Evolutionary conservation across 1,140 invertebrate genomes (phyloP), one percentile per base, ranked within the genome.

Genomic region (Drosophila serrata): DNA sequence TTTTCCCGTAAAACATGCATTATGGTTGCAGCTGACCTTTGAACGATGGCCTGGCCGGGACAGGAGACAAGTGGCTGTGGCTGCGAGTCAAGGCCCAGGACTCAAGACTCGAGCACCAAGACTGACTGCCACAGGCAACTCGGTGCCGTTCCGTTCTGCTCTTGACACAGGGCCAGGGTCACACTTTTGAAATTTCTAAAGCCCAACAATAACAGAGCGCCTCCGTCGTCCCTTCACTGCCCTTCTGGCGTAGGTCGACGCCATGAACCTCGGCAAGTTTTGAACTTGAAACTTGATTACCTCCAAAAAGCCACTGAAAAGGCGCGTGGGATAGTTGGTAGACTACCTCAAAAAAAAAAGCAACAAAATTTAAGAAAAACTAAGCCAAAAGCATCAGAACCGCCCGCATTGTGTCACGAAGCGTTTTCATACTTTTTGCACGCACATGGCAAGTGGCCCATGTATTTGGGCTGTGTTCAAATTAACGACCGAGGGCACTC

Each of bases 271-370:
- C 51, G 75, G 35, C 74, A 79, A 79, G 86, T 90, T 90, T 70
- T 90, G 86, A 90, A 90, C 85, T 90, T 90, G 85, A 90, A 90
- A 90, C 85, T 90, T 90, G 85, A 90, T 90, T 90, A 90, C 85
- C 85, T 90, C 81, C 81, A 81, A 75, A 75, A 81, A 85, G 69
- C 81, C 85, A 87, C 84, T 64, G 69, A 90, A 79, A 68, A 57
- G 64, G 73, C 72, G 64, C 73, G 51, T 69, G 72, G 57, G 60
- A 15, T 24, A 29, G 39, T 11, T 61, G 49, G 49, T 27, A 31
- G 27, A 31, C 56, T 39, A 19, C 61, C 76, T 53, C 56, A 69
- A 75, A 62, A 22, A 33, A 33, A 31, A 31, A 31, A 13, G 4
- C 1, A 6, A 35, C 22, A 49, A 40, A 37, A 37, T 55, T 3